Conservation (phyloP, 2,797 vertebrate genomes). For the Neopelma chrysocephalum region DNA sequence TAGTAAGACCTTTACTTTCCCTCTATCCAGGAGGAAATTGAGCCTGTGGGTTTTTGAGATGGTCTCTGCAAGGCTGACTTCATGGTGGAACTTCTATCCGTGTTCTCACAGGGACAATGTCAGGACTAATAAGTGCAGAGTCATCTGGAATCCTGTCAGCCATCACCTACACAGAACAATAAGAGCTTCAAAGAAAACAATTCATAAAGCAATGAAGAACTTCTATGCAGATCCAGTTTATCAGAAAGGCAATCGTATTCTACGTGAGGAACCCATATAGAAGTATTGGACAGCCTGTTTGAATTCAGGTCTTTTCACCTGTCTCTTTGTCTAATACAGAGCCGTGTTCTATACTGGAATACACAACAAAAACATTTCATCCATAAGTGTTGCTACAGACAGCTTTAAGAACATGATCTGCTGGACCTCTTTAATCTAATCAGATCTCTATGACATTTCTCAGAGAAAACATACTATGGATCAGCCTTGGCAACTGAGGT, state of each 20-base stretch:
- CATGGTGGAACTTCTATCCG: background rate
- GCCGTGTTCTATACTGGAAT: background rate
- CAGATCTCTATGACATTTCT: background rate
- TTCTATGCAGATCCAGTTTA: background rate
- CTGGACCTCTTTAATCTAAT: background rate
- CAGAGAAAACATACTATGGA: background rate
- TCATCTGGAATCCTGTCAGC: background rate
- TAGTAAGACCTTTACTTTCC: background rate
- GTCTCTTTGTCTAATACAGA: background rate
- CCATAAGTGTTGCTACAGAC: background rate
- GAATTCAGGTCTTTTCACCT: background rate
- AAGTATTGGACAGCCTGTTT: background rate
- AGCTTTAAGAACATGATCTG: background rate
- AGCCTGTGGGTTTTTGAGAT: background rate
- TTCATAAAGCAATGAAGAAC: background rate
- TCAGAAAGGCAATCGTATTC: background rate
- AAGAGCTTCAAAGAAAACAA: background rate
- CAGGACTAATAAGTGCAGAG: background rate
- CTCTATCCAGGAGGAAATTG: background rate
- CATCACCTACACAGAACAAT: background rate
- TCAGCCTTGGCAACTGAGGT: background rate
- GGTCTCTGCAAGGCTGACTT: background rate
- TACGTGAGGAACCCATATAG: background rate
- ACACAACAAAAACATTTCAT: background rate
- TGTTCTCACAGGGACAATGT: background rate